A percentile compares a stretch with the other conserved stretches of the same genome.
Conservation (phyloP, 2,113 vertebrate genomes). For the Ceyx cyanopectus region DNA sequence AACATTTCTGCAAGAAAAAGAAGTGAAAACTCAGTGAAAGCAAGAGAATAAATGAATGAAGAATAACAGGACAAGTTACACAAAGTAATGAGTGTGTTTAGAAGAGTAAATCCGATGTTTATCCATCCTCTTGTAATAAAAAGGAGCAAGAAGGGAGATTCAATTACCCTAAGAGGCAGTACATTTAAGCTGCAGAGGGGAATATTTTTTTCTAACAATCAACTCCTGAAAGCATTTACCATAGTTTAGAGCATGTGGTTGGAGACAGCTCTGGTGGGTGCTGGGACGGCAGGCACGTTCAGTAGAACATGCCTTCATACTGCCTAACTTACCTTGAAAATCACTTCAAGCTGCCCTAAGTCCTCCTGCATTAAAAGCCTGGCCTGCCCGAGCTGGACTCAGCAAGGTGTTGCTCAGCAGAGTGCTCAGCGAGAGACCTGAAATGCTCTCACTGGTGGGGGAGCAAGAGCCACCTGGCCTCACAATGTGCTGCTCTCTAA, state of each 20-base stretch:
- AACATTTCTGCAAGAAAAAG: not conserved
- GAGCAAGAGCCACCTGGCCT: fast-evolving
- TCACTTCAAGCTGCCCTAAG: not conserved
- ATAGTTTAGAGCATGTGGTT: not conserved
- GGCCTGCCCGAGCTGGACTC: not conserved
- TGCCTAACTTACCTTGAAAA: fast-evolving
- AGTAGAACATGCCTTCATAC: fast-evolving
- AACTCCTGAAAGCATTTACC: not conserved
- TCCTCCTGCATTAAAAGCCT: not conserved
- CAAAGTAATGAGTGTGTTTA: not conserved
- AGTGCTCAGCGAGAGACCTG: not conserved
- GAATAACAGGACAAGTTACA: not conserved
- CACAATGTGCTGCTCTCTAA: fast-evolving
- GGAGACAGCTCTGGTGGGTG: not conserved
- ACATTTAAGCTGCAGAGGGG: not conserved
- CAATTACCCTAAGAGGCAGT: not conserved
- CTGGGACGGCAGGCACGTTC: not conserved
- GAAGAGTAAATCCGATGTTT: not conserved
- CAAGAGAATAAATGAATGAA: not conserved
- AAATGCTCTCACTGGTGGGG: fast-evolving
- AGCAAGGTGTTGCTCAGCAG: not conserved
- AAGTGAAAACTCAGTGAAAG: not conserved
- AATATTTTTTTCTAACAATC: not conserved
- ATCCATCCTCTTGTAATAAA: not conserved
- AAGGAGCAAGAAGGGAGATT: not conserved